Evolutionary conservation across 92 coral and sea anemone genomes (phyloP), one percentile per base, ranked within the genome.

Genomic region (Meandrina meandrites): DNA sequence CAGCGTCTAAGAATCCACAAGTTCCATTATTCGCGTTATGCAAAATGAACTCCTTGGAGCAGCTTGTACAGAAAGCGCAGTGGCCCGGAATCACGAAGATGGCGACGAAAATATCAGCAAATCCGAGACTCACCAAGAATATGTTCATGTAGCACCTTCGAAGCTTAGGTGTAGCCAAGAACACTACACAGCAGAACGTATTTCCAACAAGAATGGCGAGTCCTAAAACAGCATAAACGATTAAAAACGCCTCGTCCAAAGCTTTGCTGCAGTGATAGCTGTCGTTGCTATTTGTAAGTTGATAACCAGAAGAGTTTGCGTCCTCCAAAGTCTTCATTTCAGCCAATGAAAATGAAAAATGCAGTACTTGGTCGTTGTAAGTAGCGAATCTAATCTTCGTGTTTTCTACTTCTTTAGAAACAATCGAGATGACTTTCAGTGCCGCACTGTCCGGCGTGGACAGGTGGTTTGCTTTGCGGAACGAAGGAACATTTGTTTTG

Each of bases 1-100:
- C 40, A 11, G 89, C 96, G 71, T 93, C 96, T 19, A 93, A 88
- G n/a, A 89, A 22, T 75, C 47, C 54, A 37, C 96, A 93, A 81
- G 81, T 35, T 53, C 64, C 42, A 40, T 50, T 22, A 60, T 66
- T 34, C 36, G 60, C 18, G 56, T 67, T 30, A 31, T 28, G 8
- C 66, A 79, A 81, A 70, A 70, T 27, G 70, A 31, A 84, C 48
- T 66, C 42, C 19, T 51, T 50, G 22, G 92, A 88, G 83, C 93
- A 93, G 54, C 51, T 57, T 34, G 90, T 89, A 67, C 96, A 93
- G 27, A 93, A 90, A 12, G 78, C 31, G 9, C 93, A 87, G 37
- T 91, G 87, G 3, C 96, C 96, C 1, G 94, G 94, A 27, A 92
- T 79, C 5, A 93, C 83, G 0, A 89, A 64, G 1, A 80, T 6